Evolutionary conservation across 2,888 invertebrate species (phyloP), one percentile per base, ranked within the genome.

Genomic region (Ommatoiulus sabulosus): DNA sequence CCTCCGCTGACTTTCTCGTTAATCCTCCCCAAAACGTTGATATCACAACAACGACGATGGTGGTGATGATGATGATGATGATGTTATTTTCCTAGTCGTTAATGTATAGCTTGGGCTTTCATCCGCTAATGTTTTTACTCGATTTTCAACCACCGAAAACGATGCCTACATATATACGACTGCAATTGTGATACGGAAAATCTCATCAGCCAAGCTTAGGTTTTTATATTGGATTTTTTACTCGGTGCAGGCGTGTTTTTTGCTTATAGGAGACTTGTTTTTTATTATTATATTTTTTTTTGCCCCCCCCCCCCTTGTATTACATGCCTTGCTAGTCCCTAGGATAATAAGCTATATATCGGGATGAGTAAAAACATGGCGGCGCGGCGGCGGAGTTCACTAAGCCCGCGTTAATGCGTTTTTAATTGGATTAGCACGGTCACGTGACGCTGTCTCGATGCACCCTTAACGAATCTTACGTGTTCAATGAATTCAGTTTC

Each of bases 91-190:
- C 35, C 35, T 80, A 35, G 80, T 35, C 80, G 12, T 80, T 35
- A 80, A 80, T 80, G 35, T 35, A 20, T 35, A 80, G 80, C 10
- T 35, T 35, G 8, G 3, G 80, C 80, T 24, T 80, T 80, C 80
- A 80, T 80, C 80, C 80, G 35, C 80, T 80, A 80, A 80, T 35
- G 80, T 80, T 80, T 80, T 80, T 80, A 80, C 80, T 80, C 80
- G 24, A 80, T 80, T 80, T 80, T 80, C 80, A 80, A 80, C 24
- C 8, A 3, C 35, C 35, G 35, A 35, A 80, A 7, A 63, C 63
- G 63, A 63, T 63, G 63, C 63, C n/a, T 63, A n/a, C n/a, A n/a
- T n/a, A n/a, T n/a, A n/a, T 80, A 72, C 24, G 80, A 80, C 35
- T 80, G 24, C 35, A 80, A 80, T 80, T 20, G 80, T 20, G 35